Evolutionary conservation across 2,797 vertebrate species (phyloP).

Genomic region (Etheostoma nigrum): DNA sequence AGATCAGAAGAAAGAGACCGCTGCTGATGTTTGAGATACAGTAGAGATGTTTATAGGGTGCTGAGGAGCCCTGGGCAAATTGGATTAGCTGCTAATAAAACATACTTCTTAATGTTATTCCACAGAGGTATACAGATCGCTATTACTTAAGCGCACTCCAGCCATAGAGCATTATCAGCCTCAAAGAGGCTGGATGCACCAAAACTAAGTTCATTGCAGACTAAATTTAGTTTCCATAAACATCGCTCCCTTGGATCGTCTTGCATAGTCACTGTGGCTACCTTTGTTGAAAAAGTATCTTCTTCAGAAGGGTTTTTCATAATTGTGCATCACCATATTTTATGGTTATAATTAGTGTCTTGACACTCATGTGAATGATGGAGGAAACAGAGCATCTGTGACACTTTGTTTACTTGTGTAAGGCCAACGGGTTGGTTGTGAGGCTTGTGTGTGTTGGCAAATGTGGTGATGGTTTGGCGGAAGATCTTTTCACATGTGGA

Average conservation of each 20-base stretch:
- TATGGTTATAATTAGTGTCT: constrained; percentile 78
- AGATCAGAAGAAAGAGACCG: constrained; percentile 87
- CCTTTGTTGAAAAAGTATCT: constrained; percentile 73
- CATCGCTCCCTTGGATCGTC: constrained; percentile 42
- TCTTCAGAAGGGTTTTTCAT: constrained; percentile 56
- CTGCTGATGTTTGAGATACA: constrained; percentile 84
- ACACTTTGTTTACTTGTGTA: constrained; percentile 79
- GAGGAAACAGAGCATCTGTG: constrained; percentile 67
- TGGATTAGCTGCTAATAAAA: constrained; percentile 84
- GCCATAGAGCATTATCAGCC: constrained; percentile 64
- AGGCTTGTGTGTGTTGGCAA: constrained; percentile 70
- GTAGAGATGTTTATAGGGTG: constrained; percentile 82
- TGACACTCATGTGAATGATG: constrained; percentile 72
- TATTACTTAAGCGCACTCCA: constrained; percentile 67
- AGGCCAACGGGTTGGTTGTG: constrained; percentile 64
- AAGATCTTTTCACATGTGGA: constrained; percentile 79
- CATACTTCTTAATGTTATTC: constrained; percentile 83
- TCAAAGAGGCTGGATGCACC: constrained; percentile 69
- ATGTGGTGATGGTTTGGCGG: constrained; percentile 68
- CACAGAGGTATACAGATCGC: constrained; percentile 68
- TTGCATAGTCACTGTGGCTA: constrained; percentile 58
- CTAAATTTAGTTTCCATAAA: constrained; percentile 74
- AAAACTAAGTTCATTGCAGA: constrained; percentile 66
- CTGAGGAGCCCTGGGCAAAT: constrained; percentile 79
- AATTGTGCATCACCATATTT: constrained; percentile 69